Conservation (phyloP, 2,797 vertebrate species). For the Acanthurus leucopareius region DNA sequence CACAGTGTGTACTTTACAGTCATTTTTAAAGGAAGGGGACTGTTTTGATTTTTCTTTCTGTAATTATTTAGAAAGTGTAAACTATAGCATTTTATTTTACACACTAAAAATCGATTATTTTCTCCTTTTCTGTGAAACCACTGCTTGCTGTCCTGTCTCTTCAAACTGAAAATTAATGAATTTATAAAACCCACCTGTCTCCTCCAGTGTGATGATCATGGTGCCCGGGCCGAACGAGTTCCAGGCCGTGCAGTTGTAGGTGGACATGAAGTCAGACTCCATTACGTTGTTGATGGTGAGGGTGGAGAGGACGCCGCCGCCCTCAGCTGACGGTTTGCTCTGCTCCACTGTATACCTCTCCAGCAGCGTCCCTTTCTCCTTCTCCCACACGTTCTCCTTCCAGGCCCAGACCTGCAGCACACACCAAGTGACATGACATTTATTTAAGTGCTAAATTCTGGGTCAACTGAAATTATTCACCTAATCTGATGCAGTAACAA, state of each 20-base stretch:
- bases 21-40: no score
- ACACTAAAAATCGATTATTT: no score
- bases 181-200: slow-evolving; percentile 78
- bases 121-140: neutral
- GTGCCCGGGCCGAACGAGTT: slow-evolving; percentile 94
- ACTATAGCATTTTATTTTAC: no score
- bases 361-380: slow-evolving; percentile 89
- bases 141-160: no score
- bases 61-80: no score
- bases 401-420: slow-evolving; percentile 93
- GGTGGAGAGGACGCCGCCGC: slow-evolving; percentile 92
- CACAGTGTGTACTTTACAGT: no score
- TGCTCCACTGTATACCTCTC: slow-evolving; percentile 96
- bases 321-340: slow-evolving; percentile 85
- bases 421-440: slow-evolving; percentile 16
- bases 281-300: slow-evolving; percentile 96
- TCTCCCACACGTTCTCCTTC: slow-evolving; percentile 96
- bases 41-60: no score
- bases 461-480: no score
- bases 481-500: no score
- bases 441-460: neutral
- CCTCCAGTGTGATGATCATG: slow-evolving; percentile 93
- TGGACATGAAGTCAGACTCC: slow-evolving; percentile 94
- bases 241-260: slow-evolving; percentile 98
- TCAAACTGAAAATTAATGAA: neutral